Base-by-base conservation (phyloP, 2,113 vertebrate species). In the Urocolius indicus region DNA sequence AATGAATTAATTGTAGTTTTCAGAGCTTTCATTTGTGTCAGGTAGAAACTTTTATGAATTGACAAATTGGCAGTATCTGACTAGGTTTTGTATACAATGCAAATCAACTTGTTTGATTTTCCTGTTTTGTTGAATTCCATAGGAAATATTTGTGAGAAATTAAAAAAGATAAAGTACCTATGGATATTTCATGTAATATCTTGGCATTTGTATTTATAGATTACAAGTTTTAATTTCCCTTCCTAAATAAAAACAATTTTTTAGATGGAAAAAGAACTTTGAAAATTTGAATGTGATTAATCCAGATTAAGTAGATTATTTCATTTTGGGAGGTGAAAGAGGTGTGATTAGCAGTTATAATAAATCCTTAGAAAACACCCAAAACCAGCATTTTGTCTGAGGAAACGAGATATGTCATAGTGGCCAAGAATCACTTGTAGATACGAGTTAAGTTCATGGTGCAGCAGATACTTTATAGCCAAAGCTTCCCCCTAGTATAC, bases 21-120 rank as follows among this genome's bases (percentile, higher is more conserved):
- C 93, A 92, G 84, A 92, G 85, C 94, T 95, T 91, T 97, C 80
- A 93, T 78, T 69, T 96, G 92, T 94, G 54, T 72, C 19, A 52
- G 62, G 69, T 79, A 97, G 76, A 97, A 89, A 76, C 49, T 95
- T 73, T 32, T 95, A 86, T 90, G 74, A 94, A 81, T 66, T 97
- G 94, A 96, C 89, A 90, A 89, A 91, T 86, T 96, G 84, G 81
- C 97, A 94, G 83, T 96, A 93, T 98, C 76, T 95, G 90, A 94
- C 85, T 95, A 93, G 94, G 95, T 97, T 98, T 97, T 95, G 95
- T 98, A 97, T 97, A 92, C 95, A 95, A 41, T 41, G 95, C 82
- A 52, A 48, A 96, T 92, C 88, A 94, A 94, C 65, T 97, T 98
- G 93, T 97, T 97, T 94, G 76, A 57, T 97, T 98, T 98, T 72